Evolutionary conservation across 1,140 invertebrate genomes (phyloP).

Genomic region (Tetragnatha versicolor): DNA sequence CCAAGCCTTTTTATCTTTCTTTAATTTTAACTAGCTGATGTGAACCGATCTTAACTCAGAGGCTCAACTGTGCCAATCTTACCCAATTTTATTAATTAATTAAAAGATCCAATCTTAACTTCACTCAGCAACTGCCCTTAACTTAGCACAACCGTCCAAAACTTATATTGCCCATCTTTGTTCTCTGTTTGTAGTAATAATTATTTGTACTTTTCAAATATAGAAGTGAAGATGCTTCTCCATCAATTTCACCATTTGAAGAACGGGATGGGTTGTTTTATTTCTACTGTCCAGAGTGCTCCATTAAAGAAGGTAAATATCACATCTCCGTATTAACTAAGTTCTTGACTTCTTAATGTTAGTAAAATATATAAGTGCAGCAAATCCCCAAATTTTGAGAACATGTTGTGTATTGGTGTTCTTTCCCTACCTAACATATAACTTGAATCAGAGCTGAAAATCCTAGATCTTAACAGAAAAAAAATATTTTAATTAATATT

Average conservation of each 20-base stretch:
- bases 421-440: too few relatives aligned
- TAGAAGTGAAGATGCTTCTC: slow-evolving; percentile 14
- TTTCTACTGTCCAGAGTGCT: slow-evolving; percentile 40
- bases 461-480: too few relatives aligned
- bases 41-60: background rate
- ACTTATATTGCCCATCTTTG: background rate
- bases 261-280: slow-evolving; percentile 19
- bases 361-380: background rate
- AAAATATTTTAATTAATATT: too few relatives aligned
- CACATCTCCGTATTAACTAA: background rate
- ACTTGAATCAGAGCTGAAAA: too few relatives aligned
- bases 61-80: background rate
- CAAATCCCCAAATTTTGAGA: too few relatives aligned
- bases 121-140: background rate
- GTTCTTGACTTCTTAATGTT: background rate
- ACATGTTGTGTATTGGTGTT: too few relatives aligned
- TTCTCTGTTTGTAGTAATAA: background rate
- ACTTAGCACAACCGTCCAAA: background rate
- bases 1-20: too few relatives aligned
- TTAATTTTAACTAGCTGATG: too few relatives aligned
- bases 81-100: background rate
- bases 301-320: background rate
- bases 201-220: background rate
- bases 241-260: slow-evolving; percentile 26
- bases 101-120: background rate